phyloP scores from a whole-genome alignment of 2,113 vertebrate genomes.

The Catagonus wagneri region DNA sequence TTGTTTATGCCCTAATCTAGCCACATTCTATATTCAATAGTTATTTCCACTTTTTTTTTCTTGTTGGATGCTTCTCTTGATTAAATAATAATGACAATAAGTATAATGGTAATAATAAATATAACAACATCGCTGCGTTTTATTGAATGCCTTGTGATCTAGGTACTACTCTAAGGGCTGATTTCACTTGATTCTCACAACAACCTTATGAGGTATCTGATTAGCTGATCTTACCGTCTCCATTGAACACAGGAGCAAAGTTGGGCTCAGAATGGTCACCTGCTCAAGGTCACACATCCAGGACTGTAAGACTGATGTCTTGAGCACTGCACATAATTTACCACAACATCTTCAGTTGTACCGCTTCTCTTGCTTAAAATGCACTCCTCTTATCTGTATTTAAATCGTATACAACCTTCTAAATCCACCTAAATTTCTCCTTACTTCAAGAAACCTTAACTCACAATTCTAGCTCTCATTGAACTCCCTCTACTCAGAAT shows the following conservation, averaged over 20 bases:
- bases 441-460: not conserved
- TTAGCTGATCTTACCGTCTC: not conserved
- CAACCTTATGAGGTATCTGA: not conserved
- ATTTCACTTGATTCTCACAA: not conserved
- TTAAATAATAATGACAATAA: not conserved
- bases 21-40: not conserved
- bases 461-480: not conserved
- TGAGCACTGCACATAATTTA: not conserved
- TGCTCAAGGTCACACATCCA: not conserved
- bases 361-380: not conserved
- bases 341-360: not conserved
- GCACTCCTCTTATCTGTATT: not conserved
- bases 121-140: not conserved
- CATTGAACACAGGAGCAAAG: not conserved
- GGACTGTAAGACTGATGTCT: rapidly evolving
- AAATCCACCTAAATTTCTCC: not conserved
- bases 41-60: not conserved
- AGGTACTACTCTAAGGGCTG: not conserved
- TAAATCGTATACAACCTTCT: not conserved
- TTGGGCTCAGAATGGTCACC: rapidly evolving
- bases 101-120: not conserved
- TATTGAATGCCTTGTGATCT: not conserved
- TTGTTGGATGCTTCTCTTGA: not conserved
- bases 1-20: not conserved
- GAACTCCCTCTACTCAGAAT: not conserved